phyloP scores from a whole-genome alignment of 1,140 invertebrate genomes.

The Macrobrachium rosenbergii region DNA sequence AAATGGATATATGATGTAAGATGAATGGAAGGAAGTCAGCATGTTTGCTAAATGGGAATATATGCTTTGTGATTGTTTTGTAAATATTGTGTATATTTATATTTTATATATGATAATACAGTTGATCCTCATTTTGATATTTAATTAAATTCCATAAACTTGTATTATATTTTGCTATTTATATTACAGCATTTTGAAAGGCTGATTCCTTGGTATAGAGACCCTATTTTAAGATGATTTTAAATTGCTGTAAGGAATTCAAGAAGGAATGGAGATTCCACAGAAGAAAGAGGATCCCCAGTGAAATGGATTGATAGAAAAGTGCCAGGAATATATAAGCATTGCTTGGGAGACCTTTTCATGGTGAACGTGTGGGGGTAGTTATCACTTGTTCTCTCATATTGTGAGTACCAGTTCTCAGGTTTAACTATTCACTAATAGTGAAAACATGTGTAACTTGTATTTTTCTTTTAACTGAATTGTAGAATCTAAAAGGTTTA shows the following conservation, averaged over 20 bases:
- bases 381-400: no score
- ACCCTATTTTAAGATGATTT: no score
- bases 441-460: no score
- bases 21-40: slow-evolving; percentile 15
- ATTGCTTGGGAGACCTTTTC: neutral
- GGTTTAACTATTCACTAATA: no score
- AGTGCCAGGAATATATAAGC: neutral
- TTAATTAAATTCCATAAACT: neutral
- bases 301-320: neutral
- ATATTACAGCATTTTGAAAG: neutral
- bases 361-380: neutral
- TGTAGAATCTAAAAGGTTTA: no score
- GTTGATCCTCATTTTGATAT: slow-evolving; percentile 40
- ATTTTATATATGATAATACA: slow-evolving; percentile 64
- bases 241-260: no score
- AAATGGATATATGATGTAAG: neutral
- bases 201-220: no score
- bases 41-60: slow-evolving; percentile 17
- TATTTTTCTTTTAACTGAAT: no score
- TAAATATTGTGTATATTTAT: slow-evolving; percentile 64
- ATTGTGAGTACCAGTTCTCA: no score
- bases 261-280: neutral
- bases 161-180: neutral
- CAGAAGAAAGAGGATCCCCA: neutral
- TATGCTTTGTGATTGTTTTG: slow-evolving; percentile 55